Evolutionary conservation across 2,888 invertebrate species (phyloP).

Genomic region (Rhingia campestris): DNA sequence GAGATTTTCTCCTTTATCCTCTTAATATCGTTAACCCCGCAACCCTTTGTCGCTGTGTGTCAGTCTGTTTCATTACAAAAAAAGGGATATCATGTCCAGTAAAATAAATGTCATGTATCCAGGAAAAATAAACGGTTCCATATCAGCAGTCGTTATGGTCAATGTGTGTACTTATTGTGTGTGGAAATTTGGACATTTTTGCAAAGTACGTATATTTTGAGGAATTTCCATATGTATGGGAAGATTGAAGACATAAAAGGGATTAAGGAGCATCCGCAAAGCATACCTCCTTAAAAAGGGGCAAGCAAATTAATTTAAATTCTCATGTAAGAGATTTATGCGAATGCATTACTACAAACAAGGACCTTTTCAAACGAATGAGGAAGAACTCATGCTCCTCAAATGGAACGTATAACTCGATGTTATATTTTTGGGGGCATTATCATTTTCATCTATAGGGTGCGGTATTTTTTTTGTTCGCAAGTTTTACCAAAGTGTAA

Average conservation of each 20-base stretch:
- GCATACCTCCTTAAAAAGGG: slow-evolving; percentile 27
- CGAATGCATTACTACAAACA: slow-evolving; percentile 1
- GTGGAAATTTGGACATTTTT: slow-evolving; percentile 3
- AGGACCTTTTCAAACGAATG: slow-evolving; percentile 18
- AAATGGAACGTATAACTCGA: neutral
- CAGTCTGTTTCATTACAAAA: slow-evolving; percentile 47
- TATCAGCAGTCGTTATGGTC: slow-evolving; percentile 47
- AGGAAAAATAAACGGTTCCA: slow-evolving; percentile 64
- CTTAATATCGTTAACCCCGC: slow-evolving; percentile 37
- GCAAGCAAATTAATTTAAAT: slow-evolving; percentile 60
- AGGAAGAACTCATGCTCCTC: neutral
- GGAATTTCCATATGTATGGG: slow-evolving; percentile 36
- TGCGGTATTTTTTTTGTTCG: neutral
- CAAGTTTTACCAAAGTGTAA: no score
- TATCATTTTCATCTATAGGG: neutral
- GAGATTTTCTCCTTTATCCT: slow-evolving; percentile 59
- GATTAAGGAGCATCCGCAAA: slow-evolving; percentile 10
- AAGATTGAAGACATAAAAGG: neutral
- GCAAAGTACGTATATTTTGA: slow-evolving; percentile 53
- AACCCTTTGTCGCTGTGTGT: slow-evolving; percentile 9
- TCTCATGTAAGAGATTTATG: slow-evolving; percentile 34
- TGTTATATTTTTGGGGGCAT: neutral
- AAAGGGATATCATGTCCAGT: slow-evolving; percentile 47
- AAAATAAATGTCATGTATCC: slow-evolving; percentile 71
- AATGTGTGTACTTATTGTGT: slow-evolving; percentile 9